Evolutionary conservation across 2,113 vertebrate species (phyloP).

Genomic region (Tupaia chinensis): DNA sequence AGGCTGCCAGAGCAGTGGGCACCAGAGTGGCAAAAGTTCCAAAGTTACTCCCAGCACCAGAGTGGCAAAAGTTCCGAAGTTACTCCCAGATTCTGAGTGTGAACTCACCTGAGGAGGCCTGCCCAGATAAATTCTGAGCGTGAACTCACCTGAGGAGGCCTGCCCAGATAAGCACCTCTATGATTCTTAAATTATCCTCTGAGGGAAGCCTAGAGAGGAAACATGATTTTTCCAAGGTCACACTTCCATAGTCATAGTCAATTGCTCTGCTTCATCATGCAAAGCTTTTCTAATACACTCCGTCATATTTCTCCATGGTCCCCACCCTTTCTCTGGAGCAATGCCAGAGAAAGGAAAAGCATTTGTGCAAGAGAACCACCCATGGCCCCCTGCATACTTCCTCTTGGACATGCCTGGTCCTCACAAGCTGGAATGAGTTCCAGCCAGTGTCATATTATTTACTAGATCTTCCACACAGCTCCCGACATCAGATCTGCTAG

Average conservation of each 20-base stretch:
- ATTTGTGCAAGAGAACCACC: not conserved
- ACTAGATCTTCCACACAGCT: conserved; percentile 72
- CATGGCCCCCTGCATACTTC: not conserved
- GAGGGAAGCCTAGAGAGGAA: not conserved
- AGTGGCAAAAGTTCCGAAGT: too few relatives aligned
- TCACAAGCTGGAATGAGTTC: conserved; percentile 69
- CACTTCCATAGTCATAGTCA: not conserved
- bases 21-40: too few relatives aligned
- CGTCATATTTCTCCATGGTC: not conserved
- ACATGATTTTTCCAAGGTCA: not conserved
- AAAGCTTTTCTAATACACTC: not conserved
- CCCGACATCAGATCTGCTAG: not conserved
- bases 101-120: too few relatives aligned
- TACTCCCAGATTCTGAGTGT: too few relatives aligned
- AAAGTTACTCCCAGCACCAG: too few relatives aligned
- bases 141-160: too few relatives aligned
- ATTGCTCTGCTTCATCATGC: not conserved
- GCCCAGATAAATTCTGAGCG: too few relatives aligned
- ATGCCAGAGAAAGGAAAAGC: not conserved
- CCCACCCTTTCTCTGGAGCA: fast-evolving
- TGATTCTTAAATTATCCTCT: not conserved
- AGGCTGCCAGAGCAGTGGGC: too few relatives aligned
- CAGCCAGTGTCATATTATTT: conserved; percentile 75
- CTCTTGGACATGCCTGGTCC: conserved; percentile 50
- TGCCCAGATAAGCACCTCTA: too few relatives aligned